Conservation (phyloP, 2,113 vertebrate species). For the Muscicapa adusta region DNA sequence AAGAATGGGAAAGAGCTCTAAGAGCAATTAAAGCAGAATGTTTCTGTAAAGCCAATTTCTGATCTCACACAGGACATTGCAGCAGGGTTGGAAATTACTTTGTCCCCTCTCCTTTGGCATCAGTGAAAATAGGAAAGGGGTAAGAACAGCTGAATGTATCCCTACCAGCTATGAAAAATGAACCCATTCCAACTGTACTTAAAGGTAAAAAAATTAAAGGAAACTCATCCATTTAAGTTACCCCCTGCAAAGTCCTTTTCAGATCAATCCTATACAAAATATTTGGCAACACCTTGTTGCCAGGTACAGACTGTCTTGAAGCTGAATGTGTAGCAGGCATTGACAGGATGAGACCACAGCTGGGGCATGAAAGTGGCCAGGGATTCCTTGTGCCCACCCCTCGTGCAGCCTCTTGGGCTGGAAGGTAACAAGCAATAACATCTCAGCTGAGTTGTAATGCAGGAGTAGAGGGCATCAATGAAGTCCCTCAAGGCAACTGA, state of each 20-base stretch:
- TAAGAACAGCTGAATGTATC: neutral
- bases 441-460: neutral
- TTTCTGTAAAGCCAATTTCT: neutral
- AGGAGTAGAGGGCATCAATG: neutral
- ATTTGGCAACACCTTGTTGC: neutral
- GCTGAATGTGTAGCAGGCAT: neutral
- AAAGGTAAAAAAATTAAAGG: neutral
- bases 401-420: fast-evolving
- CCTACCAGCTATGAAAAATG: neutral
- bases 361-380: neutral
- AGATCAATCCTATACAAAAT: neutral
- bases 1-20: neutral
- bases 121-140: neutral
- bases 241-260: neutral
- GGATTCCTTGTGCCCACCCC: neutral
- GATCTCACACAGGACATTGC: neutral
- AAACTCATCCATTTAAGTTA: neutral
- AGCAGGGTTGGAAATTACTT: neutral
- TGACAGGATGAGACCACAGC: fast-evolving
- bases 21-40: neutral
- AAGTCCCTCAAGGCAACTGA: neutral
- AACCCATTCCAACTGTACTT: neutral
- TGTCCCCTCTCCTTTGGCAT: neutral
- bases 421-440: neutral
- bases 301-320: neutral